Conservation (phyloP, 2,888 invertebrate species). For the Archips crataeganus region DNA sequence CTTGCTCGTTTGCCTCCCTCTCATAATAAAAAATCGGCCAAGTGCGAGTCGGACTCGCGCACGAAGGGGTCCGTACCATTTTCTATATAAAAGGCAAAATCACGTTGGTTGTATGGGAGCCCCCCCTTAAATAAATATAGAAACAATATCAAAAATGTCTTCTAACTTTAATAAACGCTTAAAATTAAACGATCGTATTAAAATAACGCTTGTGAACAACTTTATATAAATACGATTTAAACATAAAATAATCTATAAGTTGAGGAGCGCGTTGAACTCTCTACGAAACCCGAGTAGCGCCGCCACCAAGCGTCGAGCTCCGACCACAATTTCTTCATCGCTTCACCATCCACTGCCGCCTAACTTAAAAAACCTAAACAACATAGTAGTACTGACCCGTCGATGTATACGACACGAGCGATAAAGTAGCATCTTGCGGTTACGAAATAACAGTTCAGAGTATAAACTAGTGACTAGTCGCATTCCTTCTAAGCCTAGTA, state of each 20-base stretch:
- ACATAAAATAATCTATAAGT: slow-evolving; percentile 37
- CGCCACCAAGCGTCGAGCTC: slow-evolving; percentile 42
- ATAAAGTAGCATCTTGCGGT: slow-evolving; percentile 36
- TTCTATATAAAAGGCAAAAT: too few species aligned
- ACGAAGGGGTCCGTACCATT: too few species aligned
- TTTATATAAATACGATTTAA: slow-evolving; percentile 27
- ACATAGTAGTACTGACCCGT: not conserved
- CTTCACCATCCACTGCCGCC: not conserved
- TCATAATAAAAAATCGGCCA: too few species aligned
- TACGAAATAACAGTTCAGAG: slow-evolving; percentile 50
- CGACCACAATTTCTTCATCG: not conserved
- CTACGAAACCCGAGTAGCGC: slow-evolving; percentile 62
- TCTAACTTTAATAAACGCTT: too few species aligned
- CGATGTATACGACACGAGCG: slow-evolving; percentile 6
- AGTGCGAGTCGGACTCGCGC: too few species aligned
- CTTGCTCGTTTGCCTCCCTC: too few species aligned
- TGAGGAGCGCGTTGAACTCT: slow-evolving; percentile 79
- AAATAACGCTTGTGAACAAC: not conserved
- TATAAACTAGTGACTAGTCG: slow-evolving; percentile 51
- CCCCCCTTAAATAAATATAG: too few species aligned
- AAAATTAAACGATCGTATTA: not conserved
- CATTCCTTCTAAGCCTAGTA: slow-evolving; percentile 58
- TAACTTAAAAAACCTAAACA: not conserved
- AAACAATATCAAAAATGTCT: too few species aligned
- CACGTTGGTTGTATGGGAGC: too few species aligned